Conservation (phyloP, 2,113 vertebrate species). For the Polypterus bichir region DNA sequence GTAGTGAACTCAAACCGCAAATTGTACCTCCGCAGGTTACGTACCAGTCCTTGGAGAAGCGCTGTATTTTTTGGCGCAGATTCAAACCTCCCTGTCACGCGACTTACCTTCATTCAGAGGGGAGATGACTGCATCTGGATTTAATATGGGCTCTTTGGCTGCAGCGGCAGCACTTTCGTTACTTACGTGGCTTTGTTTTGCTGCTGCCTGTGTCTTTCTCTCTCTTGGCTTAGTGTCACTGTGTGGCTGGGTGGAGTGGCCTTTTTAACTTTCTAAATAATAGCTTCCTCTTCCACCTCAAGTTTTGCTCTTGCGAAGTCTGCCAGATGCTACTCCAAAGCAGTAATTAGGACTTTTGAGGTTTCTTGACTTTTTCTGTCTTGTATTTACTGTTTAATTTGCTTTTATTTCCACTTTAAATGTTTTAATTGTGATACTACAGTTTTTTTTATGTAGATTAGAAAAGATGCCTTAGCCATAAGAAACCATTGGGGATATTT, state of each 20-base stretch:
- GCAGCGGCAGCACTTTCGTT: constrained; percentile 10
- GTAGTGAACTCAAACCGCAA: constrained; percentile 10
- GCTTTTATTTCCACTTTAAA: no score
- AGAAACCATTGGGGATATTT: no score
- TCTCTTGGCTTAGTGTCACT: constrained; percentile 6
- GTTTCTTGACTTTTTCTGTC: no score
- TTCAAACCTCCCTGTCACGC: constrained; percentile 10
- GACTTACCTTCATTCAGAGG: constrained; percentile 2
- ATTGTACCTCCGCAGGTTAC: background rate
- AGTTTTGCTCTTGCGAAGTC: background rate
- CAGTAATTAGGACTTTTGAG: no score
- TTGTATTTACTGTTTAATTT: no score
- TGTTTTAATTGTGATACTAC: no score
- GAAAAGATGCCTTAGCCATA: no score
- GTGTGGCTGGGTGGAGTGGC: constrained; percentile 4
- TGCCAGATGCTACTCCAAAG: background rate
- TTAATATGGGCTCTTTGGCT: constrained; percentile 9
- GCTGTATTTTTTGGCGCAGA: background rate
- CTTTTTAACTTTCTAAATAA: constrained; percentile 20
- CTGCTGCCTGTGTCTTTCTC: constrained; percentile 15
- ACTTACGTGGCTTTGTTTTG: background rate
- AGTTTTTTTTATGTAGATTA: no score
- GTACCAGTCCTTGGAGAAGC: constrained; percentile 6
- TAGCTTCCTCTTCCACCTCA: constrained; percentile 20
- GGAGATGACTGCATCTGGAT: background rate